Conservation (phyloP, 2,797 vertebrate genomes). For the Sphenodon punctatus region DNA sequence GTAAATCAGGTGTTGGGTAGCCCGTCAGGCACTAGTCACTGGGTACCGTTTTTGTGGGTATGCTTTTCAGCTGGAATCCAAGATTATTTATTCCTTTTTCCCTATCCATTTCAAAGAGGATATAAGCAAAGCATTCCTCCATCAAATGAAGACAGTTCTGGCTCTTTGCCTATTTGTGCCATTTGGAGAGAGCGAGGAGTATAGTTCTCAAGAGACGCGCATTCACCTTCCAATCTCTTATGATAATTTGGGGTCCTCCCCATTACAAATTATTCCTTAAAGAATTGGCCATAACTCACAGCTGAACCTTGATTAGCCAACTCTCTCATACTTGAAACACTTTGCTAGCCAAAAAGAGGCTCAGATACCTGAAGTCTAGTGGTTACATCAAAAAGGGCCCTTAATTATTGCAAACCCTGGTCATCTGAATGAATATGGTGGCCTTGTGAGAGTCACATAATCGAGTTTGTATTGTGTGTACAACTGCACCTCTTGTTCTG, state of each 20-base stretch:
- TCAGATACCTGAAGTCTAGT: neutral
- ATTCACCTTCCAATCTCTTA: neutral
- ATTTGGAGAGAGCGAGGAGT: neutral
- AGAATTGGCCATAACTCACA: neutral
- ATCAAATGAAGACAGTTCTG: neutral
- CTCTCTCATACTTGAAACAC: accelerated
- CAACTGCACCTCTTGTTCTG: accelerated
- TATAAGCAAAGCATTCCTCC: neutral
- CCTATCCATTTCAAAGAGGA: neutral
- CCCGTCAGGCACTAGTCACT: too few relatives aligned
- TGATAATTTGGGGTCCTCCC: neutral
- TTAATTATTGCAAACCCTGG: neutral
- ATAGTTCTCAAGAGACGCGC: neutral
- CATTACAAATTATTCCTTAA: neutral
- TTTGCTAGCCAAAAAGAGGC: neutral
- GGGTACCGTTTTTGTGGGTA: too few relatives aligned
- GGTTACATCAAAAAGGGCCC: neutral
- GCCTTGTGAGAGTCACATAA: neutral
- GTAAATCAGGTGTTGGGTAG: too few relatives aligned
- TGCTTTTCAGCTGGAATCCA: neutral
- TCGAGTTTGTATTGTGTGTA: neutral
- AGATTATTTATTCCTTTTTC: neutral
- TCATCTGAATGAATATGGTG: neutral
- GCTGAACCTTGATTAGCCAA: neutral
- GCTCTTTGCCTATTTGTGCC: neutral